Percentiles rank a stretch among this genome's conserved stretches.
Conservation (phyloP, 2,113 vertebrate genomes). For the Hoplias malabaricus region DNA sequence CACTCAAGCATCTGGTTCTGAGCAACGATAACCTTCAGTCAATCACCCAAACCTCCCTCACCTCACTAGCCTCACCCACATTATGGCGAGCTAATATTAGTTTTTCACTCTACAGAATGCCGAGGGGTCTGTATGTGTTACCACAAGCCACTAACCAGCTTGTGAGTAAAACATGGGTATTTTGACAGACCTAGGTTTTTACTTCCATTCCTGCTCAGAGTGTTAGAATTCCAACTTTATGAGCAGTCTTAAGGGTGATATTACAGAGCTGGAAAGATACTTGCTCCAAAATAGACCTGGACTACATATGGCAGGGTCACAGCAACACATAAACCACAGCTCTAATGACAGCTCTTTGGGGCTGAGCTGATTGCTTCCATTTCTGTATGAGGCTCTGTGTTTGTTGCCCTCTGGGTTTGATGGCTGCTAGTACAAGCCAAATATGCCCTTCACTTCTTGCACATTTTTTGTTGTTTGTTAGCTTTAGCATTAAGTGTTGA, state of each 20-base stretch:
- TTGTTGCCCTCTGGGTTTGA: background rate
- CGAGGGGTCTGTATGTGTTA: conserved; percentile 8
- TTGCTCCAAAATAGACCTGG: conserved; percentile 23
- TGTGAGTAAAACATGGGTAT: conserved; percentile 7
- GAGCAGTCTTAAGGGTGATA: conserved; percentile 11
- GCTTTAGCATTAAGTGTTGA: background rate
- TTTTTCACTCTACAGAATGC: conserved; percentile 14
- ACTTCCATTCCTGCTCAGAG: conserved; percentile 7
- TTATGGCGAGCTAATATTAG: conserved; percentile 31
- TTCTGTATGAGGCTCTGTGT: background rate
- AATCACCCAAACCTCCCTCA: background rate
- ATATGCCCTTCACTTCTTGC: background rate
- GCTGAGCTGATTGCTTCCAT: background rate
- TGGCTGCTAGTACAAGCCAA: background rate
- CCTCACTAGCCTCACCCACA: background rate
- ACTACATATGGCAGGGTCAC: conserved; percentile 16
- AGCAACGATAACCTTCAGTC: background rate
- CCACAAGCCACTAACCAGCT: conserved; percentile 36
- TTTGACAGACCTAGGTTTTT: background rate
- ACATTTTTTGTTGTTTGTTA: background rate
- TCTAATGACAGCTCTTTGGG: conserved; percentile 22
- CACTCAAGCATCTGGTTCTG: background rate
- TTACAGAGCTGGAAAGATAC: conserved; percentile 23
- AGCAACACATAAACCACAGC: conserved; percentile 13
- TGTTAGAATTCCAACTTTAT: conserved; percentile 30